Conservation (phyloP, 2,888 invertebrate species). For the Leptopilina drosophilae region DNA sequence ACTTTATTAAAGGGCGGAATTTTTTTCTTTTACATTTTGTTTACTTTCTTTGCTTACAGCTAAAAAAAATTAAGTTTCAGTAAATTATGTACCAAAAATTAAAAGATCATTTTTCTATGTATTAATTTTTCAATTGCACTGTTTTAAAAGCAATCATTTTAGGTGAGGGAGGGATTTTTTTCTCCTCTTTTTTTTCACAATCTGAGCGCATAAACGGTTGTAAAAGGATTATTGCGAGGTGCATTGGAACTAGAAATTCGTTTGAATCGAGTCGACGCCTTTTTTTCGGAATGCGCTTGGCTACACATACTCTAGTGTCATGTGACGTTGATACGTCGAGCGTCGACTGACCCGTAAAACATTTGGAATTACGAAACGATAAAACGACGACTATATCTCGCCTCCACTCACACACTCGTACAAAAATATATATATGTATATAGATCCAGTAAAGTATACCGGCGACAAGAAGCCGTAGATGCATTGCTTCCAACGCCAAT, state of each 20-base stretch:
- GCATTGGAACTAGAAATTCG: slow-evolving; percentile 27
- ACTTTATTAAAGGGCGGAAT: too few relatives aligned
- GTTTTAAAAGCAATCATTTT: not conserved
- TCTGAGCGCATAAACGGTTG: slow-evolving; percentile 13
- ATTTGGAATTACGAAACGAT: slow-evolving; percentile 53
- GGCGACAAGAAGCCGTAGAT: slow-evolving; percentile 39
- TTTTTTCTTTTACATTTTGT: too few relatives aligned
- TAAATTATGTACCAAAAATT: too few relatives aligned
- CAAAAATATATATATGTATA: too few relatives aligned
- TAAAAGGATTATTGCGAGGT: not conserved
- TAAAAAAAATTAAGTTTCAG: too few relatives aligned
- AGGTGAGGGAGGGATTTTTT: too few relatives aligned
- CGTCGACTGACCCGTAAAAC: slow-evolving; percentile 40
- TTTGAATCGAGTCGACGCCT: slow-evolving; percentile 39
- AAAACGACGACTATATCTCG: slow-evolving; percentile 44
- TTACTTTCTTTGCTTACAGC: too few relatives aligned
- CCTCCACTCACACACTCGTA: not conserved
- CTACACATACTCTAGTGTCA: slow-evolving; percentile 9
- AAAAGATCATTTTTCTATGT: too few relatives aligned
- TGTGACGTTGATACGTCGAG: slow-evolving; percentile 33
- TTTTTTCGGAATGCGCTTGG: slow-evolving; percentile 23
- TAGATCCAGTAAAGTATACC: slow-evolving; percentile 1
- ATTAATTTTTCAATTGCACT: too few relatives aligned
- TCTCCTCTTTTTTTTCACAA: not conserved
- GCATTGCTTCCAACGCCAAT: slow-evolving; percentile 26